Evolutionary conservation across 2,888 invertebrate genomes (phyloP), one percentile per base, ranked within the genome.

Genomic region (Lithophane socia): DNA sequence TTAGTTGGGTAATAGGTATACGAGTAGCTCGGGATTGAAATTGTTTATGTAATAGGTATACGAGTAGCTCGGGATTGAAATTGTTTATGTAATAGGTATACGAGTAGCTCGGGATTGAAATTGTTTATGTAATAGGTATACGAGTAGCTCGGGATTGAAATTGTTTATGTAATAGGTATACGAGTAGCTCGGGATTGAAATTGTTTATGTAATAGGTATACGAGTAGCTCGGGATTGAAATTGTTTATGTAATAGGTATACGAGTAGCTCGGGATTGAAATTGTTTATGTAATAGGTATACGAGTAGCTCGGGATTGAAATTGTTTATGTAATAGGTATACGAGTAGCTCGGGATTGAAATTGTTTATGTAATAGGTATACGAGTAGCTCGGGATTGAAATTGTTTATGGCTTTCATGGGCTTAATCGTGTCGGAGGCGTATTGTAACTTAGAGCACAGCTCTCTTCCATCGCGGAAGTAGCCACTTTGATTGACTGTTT

Each of bases 361-460:
- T n/a, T n/a, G n/a, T n/a, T n/a, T n/a, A n/a, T n/a, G 21, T 24
- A 56, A 37, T 54, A 29, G 29, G 29, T 29, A 29, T 29, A 29
- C 29, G 29, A 29, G 29, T 29, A 29, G 29, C 29, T 29, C 29
- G 29, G 29, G 29, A 29, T 29, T 29, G 29, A 29, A 29, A 72
- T 80, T 73, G 49, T 67, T 1, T 49, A 61, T 29, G 52, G 52
- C 42, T 70, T 69, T 24, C 18, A 49, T 68, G 42, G 61, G 24
- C 18, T 61, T 29, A 29, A 8, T 49, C 37, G 42, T 61, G 21
- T 66, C 54, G 37, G 12, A 3, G 21, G 54, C 18, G n/a, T 29
- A 21, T 24, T 16, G 9, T 4, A n/a, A 18, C 37, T 12, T 12
- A 52, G 44, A 54, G 37, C 10, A 8, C 24, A 44, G 44, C n/a